These are phyloP conservation scores for Microchrysa polita DNA, from an alignment of 2,888 invertebrate genomes.

Conservation along the genomic window DNA sequence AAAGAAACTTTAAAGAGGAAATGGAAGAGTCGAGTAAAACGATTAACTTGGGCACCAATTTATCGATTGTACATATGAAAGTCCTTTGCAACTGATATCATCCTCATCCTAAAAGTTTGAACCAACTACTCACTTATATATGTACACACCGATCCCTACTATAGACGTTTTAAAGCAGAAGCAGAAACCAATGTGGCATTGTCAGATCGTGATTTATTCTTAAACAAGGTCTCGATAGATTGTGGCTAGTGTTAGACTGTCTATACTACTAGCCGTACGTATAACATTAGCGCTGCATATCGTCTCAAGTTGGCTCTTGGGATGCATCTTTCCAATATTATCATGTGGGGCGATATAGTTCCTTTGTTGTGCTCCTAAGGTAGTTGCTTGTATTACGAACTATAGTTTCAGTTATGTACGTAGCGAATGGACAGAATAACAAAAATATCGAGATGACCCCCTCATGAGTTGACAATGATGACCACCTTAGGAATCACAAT, in stretches of 20 bases:
- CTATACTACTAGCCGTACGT: slow-evolving; percentile 6
- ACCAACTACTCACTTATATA: slow-evolving; percentile 39
- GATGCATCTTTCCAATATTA: slow-evolving; percentile 28
- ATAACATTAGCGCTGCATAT: slow-evolving; percentile 5
- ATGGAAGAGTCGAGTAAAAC: slow-evolving; percentile 24
- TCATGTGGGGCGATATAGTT: slow-evolving; percentile 23
- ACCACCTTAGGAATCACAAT: slow-evolving; percentile 40
- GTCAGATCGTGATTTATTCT: slow-evolving; percentile 50
- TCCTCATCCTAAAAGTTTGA: slow-evolving; percentile 27
- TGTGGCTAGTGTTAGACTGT: slow-evolving; percentile 42
- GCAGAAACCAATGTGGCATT: slow-evolving; percentile 48
- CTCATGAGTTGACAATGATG: slow-evolving; percentile 49
- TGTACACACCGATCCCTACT: background rate
- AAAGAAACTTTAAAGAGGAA: background rate
- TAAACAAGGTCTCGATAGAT: slow-evolving; percentile 48
- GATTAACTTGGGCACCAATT: slow-evolving; percentile 37
- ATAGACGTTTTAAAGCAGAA: slow-evolving; percentile 42
- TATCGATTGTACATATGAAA: slow-evolving; percentile 29
- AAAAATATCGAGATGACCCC: slow-evolving; percentile 49
- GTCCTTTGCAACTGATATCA: slow-evolving; percentile 16
- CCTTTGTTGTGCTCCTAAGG: slow-evolving; percentile 16
- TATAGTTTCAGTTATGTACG: background rate
- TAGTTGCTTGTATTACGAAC: background rate
- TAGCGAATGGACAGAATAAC: slow-evolving; percentile 38
- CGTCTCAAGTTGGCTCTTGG: background rate